These are phyloP conservation scores for Syngnathus typhle DNA, from an alignment of 2,113 vertebrate species.

Conservation along the genomic window DNA sequence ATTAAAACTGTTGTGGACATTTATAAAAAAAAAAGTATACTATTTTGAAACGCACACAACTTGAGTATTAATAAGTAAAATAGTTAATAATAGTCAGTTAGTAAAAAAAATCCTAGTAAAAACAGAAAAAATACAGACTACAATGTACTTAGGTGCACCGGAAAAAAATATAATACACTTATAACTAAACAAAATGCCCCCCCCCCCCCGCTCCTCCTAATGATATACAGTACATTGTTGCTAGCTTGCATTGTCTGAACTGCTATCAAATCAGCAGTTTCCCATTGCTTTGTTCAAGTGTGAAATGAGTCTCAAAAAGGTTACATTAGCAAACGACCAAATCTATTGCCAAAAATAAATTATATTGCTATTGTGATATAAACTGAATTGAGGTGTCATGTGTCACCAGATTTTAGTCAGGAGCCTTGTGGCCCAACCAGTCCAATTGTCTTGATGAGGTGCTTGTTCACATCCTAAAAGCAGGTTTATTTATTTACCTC, in stretches of 20 bases:
- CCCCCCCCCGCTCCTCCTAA: neutral
- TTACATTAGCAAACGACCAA: no score
- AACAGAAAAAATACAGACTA: no score
- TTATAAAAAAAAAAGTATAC: neutral
- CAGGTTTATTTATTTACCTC: constrained; percentile 3
- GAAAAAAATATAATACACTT: no score
- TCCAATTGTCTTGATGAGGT: constrained; percentile 11
- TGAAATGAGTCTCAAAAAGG: no score
- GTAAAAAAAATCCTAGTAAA: no score
- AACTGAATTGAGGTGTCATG: neutral
- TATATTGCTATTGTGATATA: neutral
- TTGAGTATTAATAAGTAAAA: no score
- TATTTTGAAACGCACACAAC: neutral
- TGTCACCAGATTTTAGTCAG: neutral
- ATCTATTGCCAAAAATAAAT: neutral
- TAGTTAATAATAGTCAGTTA: no score
- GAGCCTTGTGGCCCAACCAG: constrained; percentile 33
- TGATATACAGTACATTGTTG: neutral
- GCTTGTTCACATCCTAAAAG: constrained; percentile 5
- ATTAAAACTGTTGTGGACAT: neutral
- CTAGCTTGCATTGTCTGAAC: neutral
- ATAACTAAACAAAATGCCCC: no score
- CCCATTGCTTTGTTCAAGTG: no score
- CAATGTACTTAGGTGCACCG: no score
- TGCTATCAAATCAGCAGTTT: no score